A percentile compares a stretch with the other conserved stretches of the same genome.
Evolutionary conservation across 2,113 vertebrate species (phyloP).

Genomic region (Epinephelus fuscoguttatus): DNA sequence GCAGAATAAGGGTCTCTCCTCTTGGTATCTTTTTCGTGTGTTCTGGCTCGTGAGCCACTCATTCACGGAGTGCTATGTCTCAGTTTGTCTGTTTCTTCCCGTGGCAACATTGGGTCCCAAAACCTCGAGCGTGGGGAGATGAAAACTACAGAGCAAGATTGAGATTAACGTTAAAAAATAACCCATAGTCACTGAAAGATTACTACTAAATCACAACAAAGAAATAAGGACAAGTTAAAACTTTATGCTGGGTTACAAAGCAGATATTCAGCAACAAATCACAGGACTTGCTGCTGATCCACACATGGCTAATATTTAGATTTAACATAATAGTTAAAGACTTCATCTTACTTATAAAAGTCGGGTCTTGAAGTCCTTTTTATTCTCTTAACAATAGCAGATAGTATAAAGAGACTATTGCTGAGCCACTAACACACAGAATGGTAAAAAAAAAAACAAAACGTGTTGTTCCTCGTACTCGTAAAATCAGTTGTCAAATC

Average conservation of each 20-base stretch:
- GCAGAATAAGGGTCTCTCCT: slow-evolving; percentile 60
- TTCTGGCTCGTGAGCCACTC: slow-evolving; percentile 56
- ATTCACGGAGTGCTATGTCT: slow-evolving; percentile 77
- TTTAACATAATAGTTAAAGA: slow-evolving; percentile 14
- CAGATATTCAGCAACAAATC: slow-evolving; percentile 55
- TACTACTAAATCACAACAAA: slow-evolving; percentile 1
- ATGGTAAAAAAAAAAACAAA: background rate
- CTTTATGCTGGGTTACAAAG: slow-evolving; percentile 52
- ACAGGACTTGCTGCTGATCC: slow-evolving; percentile 58
- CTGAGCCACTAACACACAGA: background rate
- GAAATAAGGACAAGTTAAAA: slow-evolving; percentile 4
- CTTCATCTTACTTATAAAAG: slow-evolving; percentile 10
- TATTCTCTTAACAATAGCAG: background rate
- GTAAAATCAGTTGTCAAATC: background rate
- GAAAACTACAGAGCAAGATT: slow-evolving; percentile 64
- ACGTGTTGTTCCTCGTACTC: background rate
- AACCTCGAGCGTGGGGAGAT: slow-evolving; percentile 58
- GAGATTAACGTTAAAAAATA: slow-evolving; percentile 33
- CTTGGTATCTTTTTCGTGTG: slow-evolving; percentile 29
- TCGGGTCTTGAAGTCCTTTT: background rate
- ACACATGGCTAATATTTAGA: slow-evolving; percentile 37
- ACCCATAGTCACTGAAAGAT: background rate
- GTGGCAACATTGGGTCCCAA: slow-evolving; percentile 84
- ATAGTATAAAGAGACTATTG: background rate
- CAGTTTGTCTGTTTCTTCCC: slow-evolving; percentile 77